Conservation (phyloP, 30 jellyfish, hydroid and myxozoan genomes). For the Clytia hemisphaerica region DNA sequence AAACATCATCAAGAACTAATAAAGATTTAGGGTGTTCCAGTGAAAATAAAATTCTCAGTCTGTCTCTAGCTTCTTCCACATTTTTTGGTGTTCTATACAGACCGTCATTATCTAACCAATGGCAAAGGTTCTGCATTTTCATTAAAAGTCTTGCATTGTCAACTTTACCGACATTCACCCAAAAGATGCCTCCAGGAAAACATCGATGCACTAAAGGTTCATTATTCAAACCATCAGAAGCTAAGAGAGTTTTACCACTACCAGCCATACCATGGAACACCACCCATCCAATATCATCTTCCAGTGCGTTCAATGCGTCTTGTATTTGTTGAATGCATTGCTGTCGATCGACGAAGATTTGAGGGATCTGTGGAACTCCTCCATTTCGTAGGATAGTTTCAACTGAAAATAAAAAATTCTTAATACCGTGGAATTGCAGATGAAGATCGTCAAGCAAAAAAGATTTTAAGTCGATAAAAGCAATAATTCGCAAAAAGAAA, state of each 20-base stretch:
- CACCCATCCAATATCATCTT: constrained; percentile 73
- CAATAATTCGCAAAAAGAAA: too few species aligned
- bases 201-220: constrained; percentile 45
- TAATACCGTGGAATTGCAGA: too few species aligned
- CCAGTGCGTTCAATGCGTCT: constrained; percentile 41
- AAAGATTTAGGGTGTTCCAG: constrained; percentile 80
- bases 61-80: constrained; percentile 79
- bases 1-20: constrained; percentile 82
- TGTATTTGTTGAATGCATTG: constrained; percentile 21
- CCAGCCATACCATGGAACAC: constrained; percentile 98
- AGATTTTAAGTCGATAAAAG: too few species aligned
- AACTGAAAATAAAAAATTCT: constrained; percentile 28
- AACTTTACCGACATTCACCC: constrained; percentile 60
- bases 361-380: constrained; percentile 84
- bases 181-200: constrained; percentile 96
- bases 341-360: constrained; percentile 42
- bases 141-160: constrained; percentile 64
- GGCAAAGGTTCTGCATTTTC: constrained; percentile 84
- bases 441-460: too few species aligned
- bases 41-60: constrained; percentile 56
- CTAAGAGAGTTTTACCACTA: constrained; percentile 83
- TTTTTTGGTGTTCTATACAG: constrained; percentile 44
- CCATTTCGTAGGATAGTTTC: constrained; percentile 76
- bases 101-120: constrained; percentile 50
- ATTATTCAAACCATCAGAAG: constrained; percentile 59